Evolutionary conservation across 2,797 vertebrate species (phyloP).

Genomic region (Alcedo atthis): DNA sequence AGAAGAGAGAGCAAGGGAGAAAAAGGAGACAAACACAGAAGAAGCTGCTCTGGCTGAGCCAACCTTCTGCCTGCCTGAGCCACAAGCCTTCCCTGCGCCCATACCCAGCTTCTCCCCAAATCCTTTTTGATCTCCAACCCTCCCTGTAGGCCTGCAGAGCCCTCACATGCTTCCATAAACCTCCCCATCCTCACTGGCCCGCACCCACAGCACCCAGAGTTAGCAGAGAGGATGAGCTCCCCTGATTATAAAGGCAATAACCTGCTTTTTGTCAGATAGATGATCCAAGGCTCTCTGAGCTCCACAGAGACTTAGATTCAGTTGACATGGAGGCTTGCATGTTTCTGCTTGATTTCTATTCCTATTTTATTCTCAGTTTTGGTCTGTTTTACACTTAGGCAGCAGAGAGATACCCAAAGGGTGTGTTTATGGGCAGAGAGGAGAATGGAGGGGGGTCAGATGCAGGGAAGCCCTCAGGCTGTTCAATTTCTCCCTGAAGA

Average conservation of each 20-base stretch:
- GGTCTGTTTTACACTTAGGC: background rate
- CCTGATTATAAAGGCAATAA: background rate
- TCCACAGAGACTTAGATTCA: background rate
- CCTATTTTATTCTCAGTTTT: background rate
- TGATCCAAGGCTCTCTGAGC: background rate
- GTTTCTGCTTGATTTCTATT: background rate
- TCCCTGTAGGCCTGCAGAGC: background rate
- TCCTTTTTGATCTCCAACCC: background rate
- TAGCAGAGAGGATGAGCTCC: background rate
- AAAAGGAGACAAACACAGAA: background rate
- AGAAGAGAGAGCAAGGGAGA: slow-evolving; percentile 38
- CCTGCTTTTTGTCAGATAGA: background rate
- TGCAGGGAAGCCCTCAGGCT: background rate
- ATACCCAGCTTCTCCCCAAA: background rate
- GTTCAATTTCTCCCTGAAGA: background rate
- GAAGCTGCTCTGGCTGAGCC: slow-evolving; percentile 16
- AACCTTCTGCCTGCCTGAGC: background rate
- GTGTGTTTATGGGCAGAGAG: background rate
- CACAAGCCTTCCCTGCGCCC: background rate
- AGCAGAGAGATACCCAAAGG: background rate
- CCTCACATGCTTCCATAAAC: background rate
- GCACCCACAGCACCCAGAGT: background rate
- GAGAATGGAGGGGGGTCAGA: background rate
- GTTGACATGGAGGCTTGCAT: background rate
- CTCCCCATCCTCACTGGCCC: background rate